Conservation (phyloP, 1,140 invertebrate genomes). For the Sitodiplosis mosellana region DNA sequence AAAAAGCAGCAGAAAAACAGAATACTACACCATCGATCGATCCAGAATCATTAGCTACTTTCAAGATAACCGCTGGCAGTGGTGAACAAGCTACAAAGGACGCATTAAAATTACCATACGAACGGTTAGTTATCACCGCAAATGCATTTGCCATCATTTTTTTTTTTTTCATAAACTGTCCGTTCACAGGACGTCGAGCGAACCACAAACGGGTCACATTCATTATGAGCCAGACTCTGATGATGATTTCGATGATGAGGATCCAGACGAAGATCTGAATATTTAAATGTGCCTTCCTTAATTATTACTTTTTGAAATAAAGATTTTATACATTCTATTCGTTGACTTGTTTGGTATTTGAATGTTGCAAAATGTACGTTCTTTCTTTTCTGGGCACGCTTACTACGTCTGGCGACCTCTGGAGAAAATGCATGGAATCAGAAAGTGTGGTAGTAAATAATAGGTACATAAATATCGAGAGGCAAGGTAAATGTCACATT, state of each 20-base stretch:
- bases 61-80: constrained; percentile 22
- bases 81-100: constrained; percentile 21
- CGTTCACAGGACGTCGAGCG: constrained; percentile 11
- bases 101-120: constrained; percentile 22
- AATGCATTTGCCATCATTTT: background rate
- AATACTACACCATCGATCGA: background rate
- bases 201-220: constrained; percentile 25
- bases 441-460: too few species aligned
- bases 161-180: background rate
- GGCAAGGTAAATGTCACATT: too few species aligned
- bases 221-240: constrained; percentile 30
- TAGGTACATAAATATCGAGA: too few species aligned
- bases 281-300: constrained; percentile 14
- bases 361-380: too few species aligned
- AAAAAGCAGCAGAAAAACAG: background rate
- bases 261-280: constrained; percentile 32
- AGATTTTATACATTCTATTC: too few species aligned
- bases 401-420: too few species aligned
- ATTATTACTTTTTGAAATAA: too few species aligned
- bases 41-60: constrained; percentile 9
- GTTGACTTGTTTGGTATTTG: too few species aligned
- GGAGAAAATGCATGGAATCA: too few species aligned
- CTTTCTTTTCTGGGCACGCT: too few species aligned
- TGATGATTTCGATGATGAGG: constrained; percentile 36
- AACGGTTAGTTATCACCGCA: constrained; percentile 12